Base-by-base conservation (phyloP, 1,140 invertebrate species). In the Dysdera silvatica region DNA sequence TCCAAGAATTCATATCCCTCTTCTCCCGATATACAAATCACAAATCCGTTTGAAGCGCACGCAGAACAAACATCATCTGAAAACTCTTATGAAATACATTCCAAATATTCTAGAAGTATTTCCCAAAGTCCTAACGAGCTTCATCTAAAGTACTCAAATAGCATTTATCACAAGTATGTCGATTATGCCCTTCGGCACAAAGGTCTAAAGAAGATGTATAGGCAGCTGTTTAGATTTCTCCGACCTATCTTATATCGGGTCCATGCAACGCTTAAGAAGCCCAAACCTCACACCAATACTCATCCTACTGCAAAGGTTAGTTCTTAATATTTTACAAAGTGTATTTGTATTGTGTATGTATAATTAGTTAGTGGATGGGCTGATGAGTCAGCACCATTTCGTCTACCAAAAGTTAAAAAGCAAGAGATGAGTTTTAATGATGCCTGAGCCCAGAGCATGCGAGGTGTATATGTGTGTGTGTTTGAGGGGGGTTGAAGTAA, bases 161-260 rank as follows among this genome's bases (percentile, higher is more conserved):
- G 26, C 16, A 69, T 75, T 4, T 80, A 77, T 69, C 75, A 87
- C 61, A 84, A 86, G 67, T 93, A 89, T 72, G 90, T 93, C 56
- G 86, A 91, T 73, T 87, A 90, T 75, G 84, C 88, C 48, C 76
- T 95, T 20, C 91, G 91, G 75, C 89, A 87, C 16, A 85, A 86
- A 68, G 88, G 90, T 1, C 77, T 94, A 45, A 82, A 85, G 32
- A 89, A 90, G 72, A 85, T 78, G 56, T 72, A 77, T 59, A 61
- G 74, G 28, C 70, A 76, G 56, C 70, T 79, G 7, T 57, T 71
- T 47, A 72, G 76, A 55, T 67, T 78, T 31, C 70, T 79, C 41
- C 72, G 76, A 52, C 69, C 73, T 58, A 72, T 75, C 33, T 66
- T 79, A 47, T 71, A 71, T 26, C 69, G 76, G 37, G 76, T 77